phyloP scores from a whole-genome alignment of 2,797 vertebrate species.

The Myioborus miniatus region DNA sequence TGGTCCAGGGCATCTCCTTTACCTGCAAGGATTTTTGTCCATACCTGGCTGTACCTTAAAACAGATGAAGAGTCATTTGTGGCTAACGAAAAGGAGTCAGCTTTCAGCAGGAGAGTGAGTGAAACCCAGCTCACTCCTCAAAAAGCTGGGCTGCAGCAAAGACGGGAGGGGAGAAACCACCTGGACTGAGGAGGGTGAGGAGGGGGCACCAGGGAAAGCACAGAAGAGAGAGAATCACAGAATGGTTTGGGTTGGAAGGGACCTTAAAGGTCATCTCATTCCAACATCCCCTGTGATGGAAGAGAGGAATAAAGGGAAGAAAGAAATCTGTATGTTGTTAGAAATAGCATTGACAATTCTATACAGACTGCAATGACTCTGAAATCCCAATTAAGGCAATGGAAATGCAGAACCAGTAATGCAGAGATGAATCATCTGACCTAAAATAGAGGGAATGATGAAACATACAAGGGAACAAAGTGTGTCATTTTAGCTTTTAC shows the following conservation, averaged over 20 bases:
- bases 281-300: background rate
- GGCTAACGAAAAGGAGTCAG: background rate
- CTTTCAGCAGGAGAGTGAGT: background rate
- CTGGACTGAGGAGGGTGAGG: background rate
- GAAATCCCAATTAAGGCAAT: constrained; percentile 56
- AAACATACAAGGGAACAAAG: constrained; percentile 39
- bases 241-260: background rate
- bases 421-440: constrained; percentile 64
- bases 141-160: background rate
- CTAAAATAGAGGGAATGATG: constrained; percentile 48
- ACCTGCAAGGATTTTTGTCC: background rate
- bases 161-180: background rate
- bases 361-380: constrained; percentile 2
- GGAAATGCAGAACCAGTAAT: constrained; percentile 48
- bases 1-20: background rate
- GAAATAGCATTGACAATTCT: constrained; percentile 23
- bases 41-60: background rate
- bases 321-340: background rate
- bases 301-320: background rate
- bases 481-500: constrained; percentile 44
- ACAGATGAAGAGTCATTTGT: background rate
- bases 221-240: background rate
- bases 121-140: background rate
- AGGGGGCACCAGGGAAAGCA: background rate
- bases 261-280: background rate